These are phyloP conservation scores for Anguilla japonica DNA, from an alignment of 2,113 vertebrate genomes.

Conservation along the genomic window DNA sequence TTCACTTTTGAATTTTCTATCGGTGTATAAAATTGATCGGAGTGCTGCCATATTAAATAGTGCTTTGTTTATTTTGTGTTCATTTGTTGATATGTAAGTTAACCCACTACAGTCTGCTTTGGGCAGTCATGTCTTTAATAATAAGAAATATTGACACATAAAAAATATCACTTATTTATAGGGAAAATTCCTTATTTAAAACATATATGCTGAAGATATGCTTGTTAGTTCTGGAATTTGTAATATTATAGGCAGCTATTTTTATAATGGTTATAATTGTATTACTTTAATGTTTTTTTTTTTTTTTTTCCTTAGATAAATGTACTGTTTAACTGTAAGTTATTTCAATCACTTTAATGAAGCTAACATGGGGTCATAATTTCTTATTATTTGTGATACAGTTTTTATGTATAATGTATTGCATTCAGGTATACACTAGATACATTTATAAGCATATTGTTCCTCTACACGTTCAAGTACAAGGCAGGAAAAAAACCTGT, in stretches of 20 bases:
- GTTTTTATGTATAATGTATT: constrained; percentile 21
- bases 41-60: constrained; percentile 60
- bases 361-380: constrained; percentile 9
- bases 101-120: constrained; percentile 72
- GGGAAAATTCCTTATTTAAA: background rate
- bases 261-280: constrained; percentile 13
- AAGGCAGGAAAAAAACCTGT: background rate
- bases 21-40: constrained; percentile 26
- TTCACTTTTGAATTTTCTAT: background rate
- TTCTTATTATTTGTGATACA: constrained; percentile 14
- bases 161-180: constrained; percentile 18
- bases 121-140: constrained; percentile 46
- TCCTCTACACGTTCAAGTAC: constrained; percentile 19
- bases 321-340: background rate
- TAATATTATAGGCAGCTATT: constrained; percentile 23
- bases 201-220: background rate
- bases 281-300: background rate
- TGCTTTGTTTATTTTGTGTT: constrained; percentile 62
- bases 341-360: constrained; percentile 2
- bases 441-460: constrained; percentile 13
- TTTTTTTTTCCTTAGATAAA: background rate
- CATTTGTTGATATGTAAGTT: constrained; percentile 49
- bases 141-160: background rate
- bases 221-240: constrained; percentile 11
- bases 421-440: constrained; percentile 21